A percentile compares a stretch with the other conserved stretches of the same genome.
Evolutionary conservation across 2,797 vertebrate species (phyloP).

Genomic region (Enteromius treurensis): DNA sequence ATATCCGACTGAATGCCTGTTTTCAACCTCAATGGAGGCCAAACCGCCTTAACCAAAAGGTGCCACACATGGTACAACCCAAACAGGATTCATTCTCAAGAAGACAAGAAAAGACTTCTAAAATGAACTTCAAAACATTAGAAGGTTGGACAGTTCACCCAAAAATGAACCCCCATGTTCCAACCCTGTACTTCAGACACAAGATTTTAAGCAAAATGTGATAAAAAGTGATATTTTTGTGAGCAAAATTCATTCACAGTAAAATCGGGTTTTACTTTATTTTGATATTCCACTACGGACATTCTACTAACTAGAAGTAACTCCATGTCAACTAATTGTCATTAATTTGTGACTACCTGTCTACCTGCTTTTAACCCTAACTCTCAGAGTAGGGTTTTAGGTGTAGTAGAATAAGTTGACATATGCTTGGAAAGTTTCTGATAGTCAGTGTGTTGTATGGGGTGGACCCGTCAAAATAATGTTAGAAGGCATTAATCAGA

Average conservation of each 20-base stretch:
- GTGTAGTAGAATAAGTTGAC: too few relatives aligned
- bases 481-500: too few relatives aligned
- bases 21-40: not conserved
- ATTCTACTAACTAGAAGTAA: too few relatives aligned
- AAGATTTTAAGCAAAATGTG: not conserved
- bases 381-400: too few relatives aligned
- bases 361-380: too few relatives aligned
- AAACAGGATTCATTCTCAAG: not conserved
- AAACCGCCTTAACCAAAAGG: not conserved
- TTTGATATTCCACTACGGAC: too few relatives aligned
- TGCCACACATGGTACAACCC: conserved; percentile 11
- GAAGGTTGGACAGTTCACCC: not conserved
- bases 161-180: not conserved
- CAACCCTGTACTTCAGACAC: not conserved
- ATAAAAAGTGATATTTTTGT: not conserved
- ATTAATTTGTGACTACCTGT: too few relatives aligned
- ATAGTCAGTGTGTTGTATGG: too few relatives aligned
- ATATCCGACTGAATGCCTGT: not conserved
- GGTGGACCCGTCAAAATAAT: too few relatives aligned
- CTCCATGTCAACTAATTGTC: too few relatives aligned
- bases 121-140: not conserved
- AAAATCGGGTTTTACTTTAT: too few relatives aligned
- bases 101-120: not conserved
- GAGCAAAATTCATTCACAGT: not conserved
- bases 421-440: too few relatives aligned